Conservation (phyloP, 2,888 invertebrate genomes). For the Leistus spinibarbis region DNA sequence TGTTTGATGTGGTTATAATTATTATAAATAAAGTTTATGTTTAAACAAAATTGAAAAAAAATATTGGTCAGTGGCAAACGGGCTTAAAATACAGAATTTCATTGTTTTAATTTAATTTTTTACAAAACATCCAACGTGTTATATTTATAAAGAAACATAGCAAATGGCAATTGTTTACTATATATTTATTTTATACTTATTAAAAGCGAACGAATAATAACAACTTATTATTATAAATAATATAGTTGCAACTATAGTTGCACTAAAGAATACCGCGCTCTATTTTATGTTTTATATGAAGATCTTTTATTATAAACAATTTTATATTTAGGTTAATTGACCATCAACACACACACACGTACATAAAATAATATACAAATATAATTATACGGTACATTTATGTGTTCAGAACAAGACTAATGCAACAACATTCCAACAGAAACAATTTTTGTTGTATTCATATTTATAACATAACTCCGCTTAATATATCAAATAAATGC, state of each 20-base stretch:
- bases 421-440: background rate
- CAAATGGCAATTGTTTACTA: slow-evolving; percentile 21
- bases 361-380: background rate
- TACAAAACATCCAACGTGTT: slow-evolving; percentile 13
- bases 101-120: slow-evolving; percentile 8
- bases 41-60: no score
- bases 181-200: slow-evolving; percentile 33
- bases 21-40: no score
- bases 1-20: no score
- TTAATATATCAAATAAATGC: background rate
- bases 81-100: slow-evolving; percentile 10
- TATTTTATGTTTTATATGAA: slow-evolving; percentile 32
- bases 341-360: slow-evolving; percentile 1
- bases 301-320: slow-evolving; percentile 32
- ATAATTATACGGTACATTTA: background rate
- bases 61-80: background rate
- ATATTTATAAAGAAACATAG: slow-evolving; percentile 1
- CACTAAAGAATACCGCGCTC: slow-evolving; percentile 1
- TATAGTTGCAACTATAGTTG: background rate
- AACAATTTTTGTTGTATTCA: background rate
- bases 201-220: slow-evolving; percentile 19
- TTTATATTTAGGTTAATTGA: slow-evolving; percentile 30
- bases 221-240: slow-evolving; percentile 19
- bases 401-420: slow-evolving; percentile 2
- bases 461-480: background rate